These are phyloP conservation scores for Carcinoscorpius rotundicauda DNA, from an alignment of 1,140 invertebrate species.

Conservation along the genomic window DNA sequence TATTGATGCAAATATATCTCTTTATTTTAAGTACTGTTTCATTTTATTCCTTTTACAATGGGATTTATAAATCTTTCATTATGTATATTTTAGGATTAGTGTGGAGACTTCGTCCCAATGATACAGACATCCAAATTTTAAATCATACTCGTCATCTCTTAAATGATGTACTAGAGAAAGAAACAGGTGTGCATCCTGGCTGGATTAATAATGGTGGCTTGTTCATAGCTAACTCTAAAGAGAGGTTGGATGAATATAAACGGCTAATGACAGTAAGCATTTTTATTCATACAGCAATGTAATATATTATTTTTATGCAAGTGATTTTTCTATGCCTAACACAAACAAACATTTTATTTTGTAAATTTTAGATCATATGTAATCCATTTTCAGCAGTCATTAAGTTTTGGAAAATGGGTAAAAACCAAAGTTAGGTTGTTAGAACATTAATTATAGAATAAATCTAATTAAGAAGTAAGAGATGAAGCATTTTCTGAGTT, in stretches of 20 bases:
- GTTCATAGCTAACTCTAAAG: conserved; percentile 61
- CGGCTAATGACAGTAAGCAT: conserved; percentile 51
- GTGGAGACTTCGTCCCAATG: conserved; percentile 66
- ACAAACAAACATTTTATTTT: too few relatives aligned
- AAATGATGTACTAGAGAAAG: conserved; percentile 48
- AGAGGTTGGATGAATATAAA: conserved; percentile 66
- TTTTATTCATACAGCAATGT: conserved; percentile 12
- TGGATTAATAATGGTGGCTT: conserved; percentile 80
- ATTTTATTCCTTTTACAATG: neutral
- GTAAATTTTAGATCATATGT: too few relatives aligned
- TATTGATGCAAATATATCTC: too few relatives aligned
- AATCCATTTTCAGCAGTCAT: too few relatives aligned
- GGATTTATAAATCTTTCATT: neutral
- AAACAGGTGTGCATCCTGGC: conserved; percentile 65
- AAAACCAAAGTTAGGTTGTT: too few relatives aligned
- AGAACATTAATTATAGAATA: too few relatives aligned
- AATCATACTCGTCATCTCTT: conserved; percentile 52
- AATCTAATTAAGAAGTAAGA: too few relatives aligned
- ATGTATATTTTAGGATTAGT: conserved; percentile 61
- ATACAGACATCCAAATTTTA: conserved; percentile 65
- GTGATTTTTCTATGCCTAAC: neutral
- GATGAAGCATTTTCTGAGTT: too few relatives aligned
- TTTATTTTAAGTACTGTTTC: neutral
- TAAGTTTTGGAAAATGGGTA: too few relatives aligned
- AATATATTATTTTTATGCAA: neutral